Base-by-base conservation (phyloP, 2,888 invertebrate species). In the Slavum lentiscoides region DNA sequence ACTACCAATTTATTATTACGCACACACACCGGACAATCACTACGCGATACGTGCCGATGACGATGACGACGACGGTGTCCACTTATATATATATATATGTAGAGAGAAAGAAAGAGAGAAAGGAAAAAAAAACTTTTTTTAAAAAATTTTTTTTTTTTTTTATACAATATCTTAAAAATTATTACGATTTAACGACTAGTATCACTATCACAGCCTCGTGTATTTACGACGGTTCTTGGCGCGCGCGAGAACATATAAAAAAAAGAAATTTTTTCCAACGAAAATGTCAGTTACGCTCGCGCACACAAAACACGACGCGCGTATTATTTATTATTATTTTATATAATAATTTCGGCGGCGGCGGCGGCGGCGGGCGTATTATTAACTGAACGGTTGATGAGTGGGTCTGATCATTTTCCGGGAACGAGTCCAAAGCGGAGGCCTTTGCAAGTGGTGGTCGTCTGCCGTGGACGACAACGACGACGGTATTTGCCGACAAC, bases 381-480 rank as follows among this genome's bases (percentile, higher is more conserved):
- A 80, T 80, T 80, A 80, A 80, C 80, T 80, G 80, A 80, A 80
- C 80, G 80, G 75, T 55, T 72, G 80, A 64, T 80, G 80, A n/a
- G 70, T 66, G 72, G 80, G 70, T 7, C 70, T 64, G 37, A 80
- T 80, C 80, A 80, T 80, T 80, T 80, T 80, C 80, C 70, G 69
- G 64, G 80, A 64, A n/a, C 75, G 43, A 39, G 64, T 72, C 80
- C 80, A 80, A 58, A 80, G 80, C 80, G 80, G 80, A 17, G 80
- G 80, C 72, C 64, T 70, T 5, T 80, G 80, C 43, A 80, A 72
- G 61, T 70, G 80, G 80, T 77, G 69, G 68, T 72, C 64, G 80
- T 72, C 80, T 70, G 69, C 70, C 70, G 80, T 58, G 72, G 80
- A 80, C 80, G 80, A 80, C 77, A 62, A 77, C 77, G 69, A 77